Evolutionary conservation across 2,888 invertebrate genomes (phyloP).

Genomic region (Sepioteuthis lessoniana): DNA sequence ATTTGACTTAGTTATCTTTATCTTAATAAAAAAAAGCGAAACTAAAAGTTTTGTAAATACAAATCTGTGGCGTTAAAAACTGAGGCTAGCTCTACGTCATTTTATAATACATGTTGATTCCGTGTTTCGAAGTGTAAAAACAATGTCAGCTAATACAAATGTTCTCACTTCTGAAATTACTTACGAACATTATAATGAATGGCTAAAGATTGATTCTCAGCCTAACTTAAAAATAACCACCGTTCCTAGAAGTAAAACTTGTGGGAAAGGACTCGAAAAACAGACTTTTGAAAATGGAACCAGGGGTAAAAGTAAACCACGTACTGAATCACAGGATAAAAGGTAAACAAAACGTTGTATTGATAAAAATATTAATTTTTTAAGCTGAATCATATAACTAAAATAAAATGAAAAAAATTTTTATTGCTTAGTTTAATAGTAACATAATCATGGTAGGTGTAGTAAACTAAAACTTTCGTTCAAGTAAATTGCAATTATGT

Average conservation of each 20-base stretch:
- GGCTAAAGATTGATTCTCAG: neutral
- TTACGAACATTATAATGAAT: neutral
- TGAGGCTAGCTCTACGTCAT: too few species aligned
- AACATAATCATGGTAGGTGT: too few species aligned
- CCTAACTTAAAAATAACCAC: neutral
- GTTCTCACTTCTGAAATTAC: constrained; percentile 24
- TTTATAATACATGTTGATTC: neutral
- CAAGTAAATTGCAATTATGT: too few species aligned
- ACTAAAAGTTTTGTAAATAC: too few species aligned
- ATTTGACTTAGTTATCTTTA: too few species aligned
- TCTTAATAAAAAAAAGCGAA: too few species aligned
- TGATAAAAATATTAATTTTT: too few species aligned
- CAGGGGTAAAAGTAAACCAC: too few species aligned
- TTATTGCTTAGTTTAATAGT: neutral
- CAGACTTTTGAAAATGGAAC: neutral
- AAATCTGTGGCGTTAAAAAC: too few species aligned
- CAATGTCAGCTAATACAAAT: neutral
- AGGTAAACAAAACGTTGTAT: too few species aligned
- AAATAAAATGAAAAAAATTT: neutral
- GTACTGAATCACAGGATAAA: too few species aligned
- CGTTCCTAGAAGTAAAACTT: constrained; percentile 19
- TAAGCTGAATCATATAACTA: neutral
- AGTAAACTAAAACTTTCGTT: too few species aligned
- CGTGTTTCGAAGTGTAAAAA: neutral
- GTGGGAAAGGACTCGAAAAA: neutral